These are phyloP conservation scores for Todus mexicanus DNA, from an alignment of 2,797 vertebrate genomes.

Conservation along the genomic window DNA sequence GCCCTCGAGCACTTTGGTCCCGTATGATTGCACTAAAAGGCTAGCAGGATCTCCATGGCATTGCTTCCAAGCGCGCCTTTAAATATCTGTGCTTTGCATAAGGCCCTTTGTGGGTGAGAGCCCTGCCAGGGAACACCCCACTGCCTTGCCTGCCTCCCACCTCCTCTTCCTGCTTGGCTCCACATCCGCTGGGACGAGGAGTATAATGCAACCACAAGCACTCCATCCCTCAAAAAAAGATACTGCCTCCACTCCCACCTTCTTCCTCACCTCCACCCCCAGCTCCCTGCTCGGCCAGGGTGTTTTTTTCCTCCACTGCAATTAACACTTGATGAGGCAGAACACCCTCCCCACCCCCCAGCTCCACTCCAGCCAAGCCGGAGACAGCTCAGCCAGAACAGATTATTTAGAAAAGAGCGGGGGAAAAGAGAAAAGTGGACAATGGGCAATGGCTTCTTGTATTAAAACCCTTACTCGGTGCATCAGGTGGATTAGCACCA, in stretches of 20 bases:
- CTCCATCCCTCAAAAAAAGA: constrained; percentile 54
- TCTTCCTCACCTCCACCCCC: not conserved
- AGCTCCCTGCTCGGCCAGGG: constrained; percentile 70
- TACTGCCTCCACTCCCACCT: constrained; percentile 56
- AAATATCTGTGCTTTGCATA: not conserved
- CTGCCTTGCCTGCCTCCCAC: constrained; percentile 40
- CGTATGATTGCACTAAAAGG: rapidly evolving
- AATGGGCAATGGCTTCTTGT: not conserved
- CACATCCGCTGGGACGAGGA: constrained; percentile 72
- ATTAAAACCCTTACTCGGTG: not conserved
- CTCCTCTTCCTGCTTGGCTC: constrained; percentile 42
- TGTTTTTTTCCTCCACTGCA: constrained; percentile 71
- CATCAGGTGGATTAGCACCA: rapidly evolving
- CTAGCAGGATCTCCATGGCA: rapidly evolving
- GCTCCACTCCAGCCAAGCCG: not conserved
- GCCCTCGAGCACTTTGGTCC: not conserved
- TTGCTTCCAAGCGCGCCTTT: not conserved
- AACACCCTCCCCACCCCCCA: not conserved
- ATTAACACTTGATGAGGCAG: not conserved
- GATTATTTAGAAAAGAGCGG: not conserved
- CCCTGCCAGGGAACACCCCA: not conserved
- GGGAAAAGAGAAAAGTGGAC: no score
- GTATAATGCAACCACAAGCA: constrained; percentile 67
- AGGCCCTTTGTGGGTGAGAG: not conserved
- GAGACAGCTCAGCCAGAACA: not conserved